These are phyloP conservation scores for Sycophaga agraensis DNA, from an alignment of 1,140 invertebrate species.

Conservation along the genomic window DNA sequence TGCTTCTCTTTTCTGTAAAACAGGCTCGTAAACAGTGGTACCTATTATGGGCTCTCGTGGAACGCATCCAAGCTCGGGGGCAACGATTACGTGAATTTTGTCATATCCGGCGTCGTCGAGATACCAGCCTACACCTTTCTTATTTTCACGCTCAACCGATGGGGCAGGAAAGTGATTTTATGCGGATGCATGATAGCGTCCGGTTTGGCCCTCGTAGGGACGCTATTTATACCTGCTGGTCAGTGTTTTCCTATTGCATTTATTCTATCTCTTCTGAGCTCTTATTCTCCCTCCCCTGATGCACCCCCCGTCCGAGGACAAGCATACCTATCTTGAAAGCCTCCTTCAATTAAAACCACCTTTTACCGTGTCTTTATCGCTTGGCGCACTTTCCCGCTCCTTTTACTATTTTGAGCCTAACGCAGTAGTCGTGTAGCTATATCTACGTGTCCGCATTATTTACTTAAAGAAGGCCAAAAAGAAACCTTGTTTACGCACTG, in stretches of 20 bases:
- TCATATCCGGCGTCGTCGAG: constrained; percentile 75
- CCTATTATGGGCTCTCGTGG: constrained; percentile 82
- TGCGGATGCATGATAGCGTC: constrained; percentile 71
- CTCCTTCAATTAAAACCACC: neutral
- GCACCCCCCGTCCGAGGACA: no score
- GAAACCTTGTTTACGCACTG: neutral
- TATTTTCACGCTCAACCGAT: constrained; percentile 70
- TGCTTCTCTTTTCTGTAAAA: constrained; percentile 33
- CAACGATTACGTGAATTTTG: constrained; percentile 75
- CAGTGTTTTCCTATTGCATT: constrained; percentile 32
- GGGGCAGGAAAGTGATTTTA: constrained; percentile 71
- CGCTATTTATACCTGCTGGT: constrained; percentile 64
- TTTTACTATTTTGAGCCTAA: constrained; percentile 20
- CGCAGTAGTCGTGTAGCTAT: neutral
- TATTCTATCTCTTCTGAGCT: neutral
- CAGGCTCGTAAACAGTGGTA: constrained; percentile 76
- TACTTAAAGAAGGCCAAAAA: constrained; percentile 10
- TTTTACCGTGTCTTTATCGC: neutral
- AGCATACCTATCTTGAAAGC: neutral
- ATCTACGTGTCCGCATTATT: neutral
- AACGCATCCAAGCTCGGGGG: constrained; percentile 74
- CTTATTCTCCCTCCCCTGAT: no score
- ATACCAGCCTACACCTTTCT: constrained; percentile 73
- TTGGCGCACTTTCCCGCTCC: neutral
- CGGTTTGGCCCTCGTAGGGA: constrained; percentile 64